Base-by-base conservation (phyloP, 30 jellyfish, hydroid and myxozoan species). In the Aurelia coerulea region DNA sequence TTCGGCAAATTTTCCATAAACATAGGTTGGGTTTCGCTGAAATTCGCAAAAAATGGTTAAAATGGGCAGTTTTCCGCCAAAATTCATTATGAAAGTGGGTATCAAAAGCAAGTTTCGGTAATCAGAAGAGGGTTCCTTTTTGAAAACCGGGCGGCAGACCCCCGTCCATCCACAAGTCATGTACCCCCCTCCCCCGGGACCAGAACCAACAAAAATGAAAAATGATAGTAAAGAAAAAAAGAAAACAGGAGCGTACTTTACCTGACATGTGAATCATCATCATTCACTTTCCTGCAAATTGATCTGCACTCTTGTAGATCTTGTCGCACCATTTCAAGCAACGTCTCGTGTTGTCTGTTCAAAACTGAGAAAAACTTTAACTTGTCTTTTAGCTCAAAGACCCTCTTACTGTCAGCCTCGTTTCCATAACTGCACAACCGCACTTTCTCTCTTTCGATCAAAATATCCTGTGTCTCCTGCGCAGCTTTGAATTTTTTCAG, bases 251-350 rank as follows among this genome's bases (percentile, higher is more conserved):
- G 29, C 14, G 12, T 46, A 46, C 14, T 6, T 16, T 46, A 83
- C 92, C 92, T 83, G 62, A 83, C 73, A 5, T 62, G 67, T 19
- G 92, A 53, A 67, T 75, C 90, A 29, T 75, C 90, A 29, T 80
- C 72, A 0, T 67, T 34, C 54, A 62, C 9, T 67, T 65, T 68
- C 16, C 87, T 62, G 60, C 85, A 77, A 18, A 86, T 62, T 19
- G 80, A 33, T 53, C 95, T 54, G 85, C 95, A 86, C 33, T 86
- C 95, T 5, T 62, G 86, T 9, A 86, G 86, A 76, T 86, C 95
- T 68, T 76, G 82, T 29, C 95, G 60, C 52, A 86, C 95, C 90
- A 76, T 86, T 76, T 76, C 95, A 17, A 86, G 90, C 58, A 86
- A 66, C 17, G 11, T 65, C 58, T 86, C 90, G 37, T 86, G 95